These are phyloP conservation scores for Drosophila kanekoi DNA, from an alignment of 2,888 invertebrate genomes.

Conservation along the genomic window DNA sequence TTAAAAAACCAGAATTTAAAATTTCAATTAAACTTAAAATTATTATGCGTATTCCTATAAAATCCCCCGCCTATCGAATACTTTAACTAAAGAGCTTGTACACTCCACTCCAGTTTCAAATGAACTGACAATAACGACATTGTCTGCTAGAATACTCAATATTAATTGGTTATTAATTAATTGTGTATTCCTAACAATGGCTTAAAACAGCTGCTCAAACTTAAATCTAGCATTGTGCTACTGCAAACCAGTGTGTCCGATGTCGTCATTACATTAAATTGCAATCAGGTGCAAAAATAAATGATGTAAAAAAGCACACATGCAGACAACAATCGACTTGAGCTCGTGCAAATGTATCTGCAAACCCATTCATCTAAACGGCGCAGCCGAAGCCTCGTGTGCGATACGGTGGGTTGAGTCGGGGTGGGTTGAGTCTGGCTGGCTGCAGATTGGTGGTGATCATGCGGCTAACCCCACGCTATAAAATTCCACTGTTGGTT, in stretches of 20 bases:
- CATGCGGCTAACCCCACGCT: constrained; percentile 61
- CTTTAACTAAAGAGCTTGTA: background rate
- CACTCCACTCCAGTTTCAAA: background rate
- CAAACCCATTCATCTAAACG: constrained; percentile 46
- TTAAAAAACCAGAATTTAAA: too few relatives aligned
- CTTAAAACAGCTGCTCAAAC: constrained; percentile 37
- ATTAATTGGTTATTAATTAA: constrained; percentile 4
- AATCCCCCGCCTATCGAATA: background rate
- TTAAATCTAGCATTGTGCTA: constrained; percentile 7
- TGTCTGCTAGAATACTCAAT: background rate
- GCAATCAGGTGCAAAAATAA: constrained; percentile 59
- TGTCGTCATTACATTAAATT: constrained; percentile 56
- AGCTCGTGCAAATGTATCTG: constrained; percentile 54
- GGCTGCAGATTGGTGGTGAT: constrained; percentile 26
- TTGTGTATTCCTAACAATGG: constrained; percentile 7
- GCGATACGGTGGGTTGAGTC: constrained; percentile 3
- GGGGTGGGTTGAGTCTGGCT: constrained; percentile 12
- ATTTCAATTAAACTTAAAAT: too few relatives aligned
- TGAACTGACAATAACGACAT: background rate
- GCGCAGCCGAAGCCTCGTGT: constrained; percentile 10
- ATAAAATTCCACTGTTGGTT: constrained; percentile 60
- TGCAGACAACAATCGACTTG: constrained; percentile 24
- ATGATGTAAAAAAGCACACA: constrained; percentile 9
- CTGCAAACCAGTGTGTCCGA: constrained; percentile 54
- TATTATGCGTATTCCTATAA: background rate